A percentile compares a stretch with the other conserved stretches of the same genome.
Evolutionary conservation across 2,113 vertebrate genomes (phyloP).

Genomic region (Ardeotis arabs): DNA sequence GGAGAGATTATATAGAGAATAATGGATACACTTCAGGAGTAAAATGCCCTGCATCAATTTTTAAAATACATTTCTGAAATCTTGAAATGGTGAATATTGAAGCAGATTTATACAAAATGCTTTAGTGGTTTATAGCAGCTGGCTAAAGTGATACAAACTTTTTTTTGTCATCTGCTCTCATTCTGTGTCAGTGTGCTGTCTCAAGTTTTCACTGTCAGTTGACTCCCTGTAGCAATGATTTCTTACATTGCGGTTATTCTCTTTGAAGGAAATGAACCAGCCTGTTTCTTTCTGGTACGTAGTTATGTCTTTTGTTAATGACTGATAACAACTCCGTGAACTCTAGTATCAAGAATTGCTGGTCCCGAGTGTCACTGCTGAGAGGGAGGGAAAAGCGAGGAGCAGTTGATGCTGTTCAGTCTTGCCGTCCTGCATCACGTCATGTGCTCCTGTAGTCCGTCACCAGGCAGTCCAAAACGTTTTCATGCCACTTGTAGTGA

Average conservation of each 20-base stretch:
- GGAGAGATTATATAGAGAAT: background rate
- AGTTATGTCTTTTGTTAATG: background rate
- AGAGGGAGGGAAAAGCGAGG: background rate
- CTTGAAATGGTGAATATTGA: background rate
- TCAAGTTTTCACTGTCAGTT: background rate
- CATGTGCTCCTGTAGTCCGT: background rate
- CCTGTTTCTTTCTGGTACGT: background rate
- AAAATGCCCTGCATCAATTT: background rate
- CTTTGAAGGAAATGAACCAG: background rate
- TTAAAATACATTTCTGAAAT: background rate
- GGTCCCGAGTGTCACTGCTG: background rate
- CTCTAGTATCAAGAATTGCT: background rate
- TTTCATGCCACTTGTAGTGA: fast-evolving
- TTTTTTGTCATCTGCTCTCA: background rate
- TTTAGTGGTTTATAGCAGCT: background rate
- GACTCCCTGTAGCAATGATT: background rate
- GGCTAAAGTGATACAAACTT: background rate
- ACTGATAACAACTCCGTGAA: background rate
- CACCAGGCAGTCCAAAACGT: background rate
- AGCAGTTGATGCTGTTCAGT: background rate
- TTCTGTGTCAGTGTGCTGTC: background rate
- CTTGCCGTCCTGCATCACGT: background rate
- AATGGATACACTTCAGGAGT: background rate
- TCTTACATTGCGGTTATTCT: background rate
- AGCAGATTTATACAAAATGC: background rate